These are phyloP conservation scores for Thripadectes ignobilis DNA, from an alignment of 2,797 vertebrate species.

Conservation along the genomic window DNA sequence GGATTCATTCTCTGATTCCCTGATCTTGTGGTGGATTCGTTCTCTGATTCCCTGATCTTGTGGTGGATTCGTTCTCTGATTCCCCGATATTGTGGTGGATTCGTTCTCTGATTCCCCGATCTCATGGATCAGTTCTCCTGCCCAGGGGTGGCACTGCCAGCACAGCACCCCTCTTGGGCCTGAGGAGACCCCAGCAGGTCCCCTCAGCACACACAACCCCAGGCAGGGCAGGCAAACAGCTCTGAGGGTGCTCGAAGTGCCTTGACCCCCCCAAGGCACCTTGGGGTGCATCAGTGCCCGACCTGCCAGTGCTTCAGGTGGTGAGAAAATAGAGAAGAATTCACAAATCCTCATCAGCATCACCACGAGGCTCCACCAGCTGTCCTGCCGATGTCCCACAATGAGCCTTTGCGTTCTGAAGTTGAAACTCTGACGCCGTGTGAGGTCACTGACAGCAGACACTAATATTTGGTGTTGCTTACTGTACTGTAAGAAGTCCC, in stretches of 20 bases:
- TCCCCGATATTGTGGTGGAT: too few relatives aligned
- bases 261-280: accelerated
- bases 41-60: too few relatives aligned
- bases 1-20: too few relatives aligned
- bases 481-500: neutral
- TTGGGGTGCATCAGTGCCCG: accelerated
- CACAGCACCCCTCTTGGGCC: neutral
- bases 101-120: too few relatives aligned
- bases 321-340: neutral
- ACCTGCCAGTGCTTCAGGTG: neutral
- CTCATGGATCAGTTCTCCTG: too few relatives aligned
- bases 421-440: neutral
- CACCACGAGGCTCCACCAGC: neutral
- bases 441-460: neutral
- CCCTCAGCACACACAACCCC: too few relatives aligned
- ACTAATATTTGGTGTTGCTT: accelerated
- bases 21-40: too few relatives aligned
- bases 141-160: neutral
- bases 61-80: too few relatives aligned
- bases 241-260: neutral
- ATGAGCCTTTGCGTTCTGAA: neutral
- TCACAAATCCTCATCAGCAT: neutral
- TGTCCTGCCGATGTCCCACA: neutral
- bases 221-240: neutral
- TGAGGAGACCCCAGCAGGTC: neutral